Percentiles rank a stretch among this genome's conserved stretches.
Conservation (phyloP, 2,888 invertebrate genomes). For the Sminthurinus aureus region DNA sequence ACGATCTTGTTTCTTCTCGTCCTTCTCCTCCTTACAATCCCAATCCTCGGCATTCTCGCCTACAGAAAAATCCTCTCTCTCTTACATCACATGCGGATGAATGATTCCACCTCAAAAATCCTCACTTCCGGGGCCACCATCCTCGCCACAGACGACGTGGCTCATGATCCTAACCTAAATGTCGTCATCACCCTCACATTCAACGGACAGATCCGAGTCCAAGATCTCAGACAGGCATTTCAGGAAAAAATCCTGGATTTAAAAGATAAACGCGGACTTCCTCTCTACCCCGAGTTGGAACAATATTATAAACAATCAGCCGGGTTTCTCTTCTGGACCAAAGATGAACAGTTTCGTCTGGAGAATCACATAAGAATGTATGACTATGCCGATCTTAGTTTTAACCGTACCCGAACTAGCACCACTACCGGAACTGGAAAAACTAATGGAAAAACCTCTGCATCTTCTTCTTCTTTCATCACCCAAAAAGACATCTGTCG, state of each 20-base stretch:
- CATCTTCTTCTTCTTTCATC: neutral
- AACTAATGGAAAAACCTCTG: too few species aligned
- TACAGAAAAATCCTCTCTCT: neutral
- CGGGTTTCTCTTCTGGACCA: constrained; percentile 30
- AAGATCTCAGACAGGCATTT: neutral
- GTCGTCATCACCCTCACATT: constrained; percentile 19
- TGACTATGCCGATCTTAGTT: constrained; percentile 20
- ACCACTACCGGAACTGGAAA: neutral
- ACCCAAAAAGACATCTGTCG: neutral
- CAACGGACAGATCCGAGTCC: neutral
- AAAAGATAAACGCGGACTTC: neutral
- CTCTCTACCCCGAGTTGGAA: constrained; percentile 26
- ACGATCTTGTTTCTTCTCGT: neutral
- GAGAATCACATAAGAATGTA: constrained; percentile 16
- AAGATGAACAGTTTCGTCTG: constrained; percentile 12
- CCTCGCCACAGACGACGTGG: constrained; percentile 30
- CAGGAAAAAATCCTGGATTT: constrained; percentile 18
- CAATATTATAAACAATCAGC: neutral
- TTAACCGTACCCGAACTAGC: neutral
- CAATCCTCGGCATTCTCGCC: neutral
- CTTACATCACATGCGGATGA: neutral
- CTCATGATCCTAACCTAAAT: neutral
- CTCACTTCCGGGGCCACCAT: constrained; percentile 35
- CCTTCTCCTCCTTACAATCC: neutral
- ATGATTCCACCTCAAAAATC: constrained; percentile 1